A percentile compares a stretch with the other conserved stretches of the same genome.
Conservation (phyloP, 1,140 invertebrate genomes). For the Euglossa dilemma region DNA sequence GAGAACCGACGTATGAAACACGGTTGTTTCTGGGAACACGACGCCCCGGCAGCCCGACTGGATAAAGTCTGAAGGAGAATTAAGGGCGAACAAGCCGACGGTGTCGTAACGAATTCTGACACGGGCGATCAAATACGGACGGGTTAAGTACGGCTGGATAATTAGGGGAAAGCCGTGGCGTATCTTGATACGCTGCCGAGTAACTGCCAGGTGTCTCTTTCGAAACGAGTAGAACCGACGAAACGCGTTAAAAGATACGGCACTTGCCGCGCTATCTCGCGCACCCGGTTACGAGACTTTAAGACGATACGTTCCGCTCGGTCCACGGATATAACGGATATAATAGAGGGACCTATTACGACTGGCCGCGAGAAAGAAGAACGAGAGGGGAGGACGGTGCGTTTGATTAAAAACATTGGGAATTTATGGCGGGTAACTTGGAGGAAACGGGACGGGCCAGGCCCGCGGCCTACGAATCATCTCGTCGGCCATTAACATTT, state of each 20-base stretch:
- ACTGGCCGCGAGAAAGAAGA: background rate
- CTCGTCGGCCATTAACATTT: conserved; percentile 48
- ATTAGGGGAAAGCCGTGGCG: background rate
- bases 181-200: background rate
- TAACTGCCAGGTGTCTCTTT: background rate
- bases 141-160: background rate
- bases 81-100: no score
- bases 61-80: background rate
- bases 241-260: background rate
- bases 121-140: background rate
- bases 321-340: no score
- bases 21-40: background rate
- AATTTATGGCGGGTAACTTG: conserved; percentile 21
- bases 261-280: background rate
- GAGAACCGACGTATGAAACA: no score
- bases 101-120: background rate
- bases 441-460: background rate
- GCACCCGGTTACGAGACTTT: background rate
- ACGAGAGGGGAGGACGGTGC: background rate
- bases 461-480: background rate
- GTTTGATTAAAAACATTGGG: conserved; percentile 38
- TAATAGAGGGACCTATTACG: background rate
- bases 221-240: background rate
- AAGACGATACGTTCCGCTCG: background rate
- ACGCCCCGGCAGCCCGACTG: background rate